phyloP scores from a whole-genome alignment of 2,113 vertebrate genomes.

The Lamprologus speciosus region DNA sequence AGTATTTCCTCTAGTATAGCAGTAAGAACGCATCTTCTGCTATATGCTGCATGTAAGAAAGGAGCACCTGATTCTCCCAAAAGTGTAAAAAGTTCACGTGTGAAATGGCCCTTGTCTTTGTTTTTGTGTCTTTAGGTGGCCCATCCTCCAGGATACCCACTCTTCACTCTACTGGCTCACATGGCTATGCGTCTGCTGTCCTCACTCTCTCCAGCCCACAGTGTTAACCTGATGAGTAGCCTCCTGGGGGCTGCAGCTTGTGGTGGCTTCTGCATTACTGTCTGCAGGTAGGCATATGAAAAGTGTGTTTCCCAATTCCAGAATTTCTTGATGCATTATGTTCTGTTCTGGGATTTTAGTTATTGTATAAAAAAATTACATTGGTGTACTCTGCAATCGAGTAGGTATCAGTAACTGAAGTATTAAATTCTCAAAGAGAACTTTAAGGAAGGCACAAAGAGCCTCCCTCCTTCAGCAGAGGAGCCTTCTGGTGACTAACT shows the following conservation, averaged over 20 bases:
- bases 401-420: background rate
- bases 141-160: constrained; percentile 93
- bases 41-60: background rate
- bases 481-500: background rate
- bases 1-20: background rate
- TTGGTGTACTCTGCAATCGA: background rate
- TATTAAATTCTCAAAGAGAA: background rate
- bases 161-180: constrained; percentile 85
- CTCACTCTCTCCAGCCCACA: constrained; percentile 77
- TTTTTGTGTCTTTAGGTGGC: constrained; percentile 76
- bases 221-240: constrained; percentile 82
- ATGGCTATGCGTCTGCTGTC: constrained; percentile 72
- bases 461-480: background rate
- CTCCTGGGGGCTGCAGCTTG: constrained; percentile 82
- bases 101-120: background rate
- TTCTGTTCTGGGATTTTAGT: background rate
- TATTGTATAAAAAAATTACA: background rate
- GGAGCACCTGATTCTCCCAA: background rate
- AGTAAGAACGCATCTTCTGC: rapidly evolving
- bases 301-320: background rate
- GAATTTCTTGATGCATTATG: background rate
- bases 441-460: background rate
- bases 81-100: background rate
- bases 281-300: constrained; percentile 80
- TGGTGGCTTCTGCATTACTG: constrained; percentile 82